Conservation (phyloP, 92 coral and sea anemone genomes). For the Palythoa caribaeorum region DNA sequence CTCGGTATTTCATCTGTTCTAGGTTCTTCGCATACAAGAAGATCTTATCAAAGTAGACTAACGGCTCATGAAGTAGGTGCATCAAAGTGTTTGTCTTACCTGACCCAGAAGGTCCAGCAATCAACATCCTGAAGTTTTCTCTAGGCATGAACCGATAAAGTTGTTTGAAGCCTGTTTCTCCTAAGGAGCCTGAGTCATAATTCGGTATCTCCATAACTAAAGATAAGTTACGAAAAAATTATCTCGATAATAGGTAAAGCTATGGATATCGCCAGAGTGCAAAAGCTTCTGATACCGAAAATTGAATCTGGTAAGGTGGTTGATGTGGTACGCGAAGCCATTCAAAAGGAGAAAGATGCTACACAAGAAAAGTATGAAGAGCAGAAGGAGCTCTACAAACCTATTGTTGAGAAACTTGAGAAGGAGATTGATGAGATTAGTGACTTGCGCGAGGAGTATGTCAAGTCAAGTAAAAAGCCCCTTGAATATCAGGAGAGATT, state of each 20-base stretch:
- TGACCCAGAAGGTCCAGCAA: conserved; percentile 12
- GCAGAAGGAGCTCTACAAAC: conserved; percentile 18
- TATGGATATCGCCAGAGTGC: background rate
- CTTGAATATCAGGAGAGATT: background rate
- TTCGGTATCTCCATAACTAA: background rate
- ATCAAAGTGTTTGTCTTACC: conserved; percentile 34
- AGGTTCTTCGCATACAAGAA: conserved; percentile 38
- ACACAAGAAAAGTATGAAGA: conserved; percentile 13
- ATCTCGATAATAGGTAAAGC: background rate
- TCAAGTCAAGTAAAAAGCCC: conserved; percentile 3
- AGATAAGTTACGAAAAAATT: background rate
- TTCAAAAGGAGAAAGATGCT: background rate
- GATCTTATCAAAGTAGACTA: conserved; percentile 13
- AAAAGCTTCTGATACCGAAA: background rate
- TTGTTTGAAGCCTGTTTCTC: background rate
- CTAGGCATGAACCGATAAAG: background rate
- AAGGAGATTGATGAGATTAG: conserved; percentile 31
- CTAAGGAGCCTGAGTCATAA: background rate
- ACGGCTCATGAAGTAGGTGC: conserved; percentile 17
- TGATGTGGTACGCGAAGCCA: background rate
- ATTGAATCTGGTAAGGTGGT: conserved; percentile 21
- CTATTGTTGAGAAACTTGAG: conserved; percentile 11
- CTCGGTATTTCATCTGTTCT: conserved; percentile 18
- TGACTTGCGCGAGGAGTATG: conserved; percentile 28
- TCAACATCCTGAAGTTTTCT: conserved; percentile 6